Base-by-base conservation (phyloP, 1,140 invertebrate species). In the Chrysopa pallens region DNA sequence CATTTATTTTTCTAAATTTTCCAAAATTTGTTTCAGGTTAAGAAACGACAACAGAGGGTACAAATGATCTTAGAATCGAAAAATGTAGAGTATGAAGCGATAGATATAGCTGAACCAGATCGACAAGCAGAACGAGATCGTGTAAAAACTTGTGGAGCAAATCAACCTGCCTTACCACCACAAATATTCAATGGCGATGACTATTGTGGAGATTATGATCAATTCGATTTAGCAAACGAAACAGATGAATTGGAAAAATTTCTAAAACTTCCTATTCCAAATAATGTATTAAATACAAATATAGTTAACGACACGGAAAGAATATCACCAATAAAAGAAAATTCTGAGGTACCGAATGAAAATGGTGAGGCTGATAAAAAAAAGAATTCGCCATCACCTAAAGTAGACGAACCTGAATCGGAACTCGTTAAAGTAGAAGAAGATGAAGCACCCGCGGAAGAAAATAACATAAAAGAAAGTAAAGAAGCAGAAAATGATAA, bases 151-250 rank as follows among this genome's bases (percentile, higher is more conserved):
- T 70, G 74, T 11, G 68, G 73, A 49, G 76, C 78, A 48, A 59
- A 63, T 17, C 64, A 58, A 29, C 67, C 67, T 8, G 64, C 69
- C 27, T 62, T 93, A 49, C 89, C 90, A 39, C 92, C 92, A 42
- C 92, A 96, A 65, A 73, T 97, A 49, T 97, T 95, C 58, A 89
- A 89, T 57, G 88, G 88, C 46, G 78, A 83, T 28, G 75, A 84
- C 46, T 95, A 95, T 57, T 93, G 89, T 61, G 91, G 91, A 53
- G 88, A 93, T 62, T 94, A 90, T 67, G 85, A 92, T 60, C 80
- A 80, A 49, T 93, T 94, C 68, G 84, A 90, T 61, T 64, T 86
- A 57, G 82, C 88, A 33, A 86, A 91, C 68, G 91, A 95, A 74
- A 76, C 82, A 50, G 86, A 94, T 59, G 79, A 78, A 52, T 64